These are phyloP conservation scores for Echinops telfairi DNA, from an alignment of 2,113 vertebrate species.

Conservation along the genomic window DNA sequence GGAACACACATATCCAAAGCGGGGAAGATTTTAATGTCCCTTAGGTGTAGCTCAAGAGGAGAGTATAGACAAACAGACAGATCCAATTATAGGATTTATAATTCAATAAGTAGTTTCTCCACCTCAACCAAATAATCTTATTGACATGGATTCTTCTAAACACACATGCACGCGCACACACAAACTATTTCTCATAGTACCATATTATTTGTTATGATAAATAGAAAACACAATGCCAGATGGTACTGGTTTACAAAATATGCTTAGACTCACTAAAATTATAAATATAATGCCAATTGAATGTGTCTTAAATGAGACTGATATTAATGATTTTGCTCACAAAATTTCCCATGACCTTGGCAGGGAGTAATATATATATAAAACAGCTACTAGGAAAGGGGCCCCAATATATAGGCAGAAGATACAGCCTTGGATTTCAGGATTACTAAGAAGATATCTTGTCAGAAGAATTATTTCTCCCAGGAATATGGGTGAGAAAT, in stretches of 20 bases:
- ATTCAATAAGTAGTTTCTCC: slow-evolving; percentile 7
- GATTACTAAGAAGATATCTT: neutral
- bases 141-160: neutral
- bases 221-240: neutral
- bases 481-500: neutral
- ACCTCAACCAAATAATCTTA: slow-evolving; percentile 14
- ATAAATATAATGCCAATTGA: neutral
- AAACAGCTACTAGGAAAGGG: neutral
- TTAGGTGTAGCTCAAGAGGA: neutral
- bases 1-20: neutral
- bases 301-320: neutral
- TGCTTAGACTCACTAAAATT: neutral
- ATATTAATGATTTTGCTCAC: neutral
- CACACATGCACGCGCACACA: slow-evolving; percentile 12
- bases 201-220: neutral
- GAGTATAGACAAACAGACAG: slow-evolving; percentile 34
- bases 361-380: neutral
- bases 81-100: slow-evolving; percentile 57
- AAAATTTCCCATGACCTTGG: neutral
- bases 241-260: neutral
- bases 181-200: neutral
- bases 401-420: neutral
- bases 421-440: neutral
- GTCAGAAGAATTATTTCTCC: neutral
- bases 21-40: neutral